Base-by-base conservation (phyloP, 2,113 vertebrate genomes). In the Lasiurus borealis region DNA sequence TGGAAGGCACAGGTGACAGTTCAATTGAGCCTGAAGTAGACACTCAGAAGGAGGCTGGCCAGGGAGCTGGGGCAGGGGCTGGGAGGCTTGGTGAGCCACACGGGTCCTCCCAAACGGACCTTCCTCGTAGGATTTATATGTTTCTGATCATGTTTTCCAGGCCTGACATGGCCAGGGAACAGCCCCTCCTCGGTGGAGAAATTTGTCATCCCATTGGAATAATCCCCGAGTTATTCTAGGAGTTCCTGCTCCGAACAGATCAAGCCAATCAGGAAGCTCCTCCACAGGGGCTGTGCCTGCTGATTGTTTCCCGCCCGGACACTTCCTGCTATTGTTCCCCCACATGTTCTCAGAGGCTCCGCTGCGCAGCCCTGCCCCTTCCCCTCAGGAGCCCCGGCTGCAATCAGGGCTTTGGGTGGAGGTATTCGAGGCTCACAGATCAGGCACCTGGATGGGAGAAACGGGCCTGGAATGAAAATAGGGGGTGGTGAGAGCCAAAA, bases 241-340 rank as follows among this genome's bases (percentile, higher is more conserved):
- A 98, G 96, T 97, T 98, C 97, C 97, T 97, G 97, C 92, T 0
- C 76, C 62, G 78, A 92, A 92, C 97, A 98, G 96, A 98, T 98
- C 98, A 98, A 98, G 98, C 98, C 98, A 98, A 98, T 98, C 98
- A 99, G 99, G 99, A 99, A 99, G 98, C 97, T 72, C 89, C 96
- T 83, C 97, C 93, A 96, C 96, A 97, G 4, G 6, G 88, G 97
- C 97, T 83, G 50, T 97, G 96, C 98, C 95, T 90, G 0, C 0
- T 11, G 96, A 98, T 97, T 97, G 98, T 99, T 98, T 98, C 98
- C 98, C 98, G 96, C 98, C 98, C 50, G 93, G 92, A 96, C 72
- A 90, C 98, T 99, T 99, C 99, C 99, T 98, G 98, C 98, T 90
- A 99, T 99, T 99, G 99, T 99, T 98, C 95, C 96, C 88, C 15